Percentiles rank a stretch among this genome's conserved stretches.
Conservation (phyloP, 2,888 invertebrate species). For the Malacosoma neustria region DNA sequence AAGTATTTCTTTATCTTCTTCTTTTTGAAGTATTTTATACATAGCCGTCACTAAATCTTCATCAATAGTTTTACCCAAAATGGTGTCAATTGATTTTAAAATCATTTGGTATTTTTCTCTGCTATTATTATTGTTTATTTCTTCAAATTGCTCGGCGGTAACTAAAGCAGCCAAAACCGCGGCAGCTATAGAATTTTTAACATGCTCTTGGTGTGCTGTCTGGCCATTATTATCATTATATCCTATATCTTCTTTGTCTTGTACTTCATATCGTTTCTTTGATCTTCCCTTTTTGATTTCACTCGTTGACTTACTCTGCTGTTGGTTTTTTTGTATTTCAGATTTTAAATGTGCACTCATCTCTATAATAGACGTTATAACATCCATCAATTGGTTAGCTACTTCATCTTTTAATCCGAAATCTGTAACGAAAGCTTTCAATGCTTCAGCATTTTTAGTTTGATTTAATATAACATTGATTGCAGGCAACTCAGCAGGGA, state of each 20-base stretch:
- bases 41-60: constrained; percentile 63
- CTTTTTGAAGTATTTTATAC: constrained; percentile 63
- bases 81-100: constrained; percentile 66
- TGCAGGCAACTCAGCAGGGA: constrained; percentile 75
- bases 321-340: constrained; percentile 44
- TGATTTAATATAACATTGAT: constrained; percentile 74
- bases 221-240: constrained; percentile 32
- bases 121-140: constrained; percentile 62
- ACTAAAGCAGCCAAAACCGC: constrained; percentile 68
- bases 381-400: constrained; percentile 68
- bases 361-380: constrained; percentile 66
- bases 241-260: constrained; percentile 26
- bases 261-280: constrained; percentile 36
- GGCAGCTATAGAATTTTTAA: constrained; percentile 70
- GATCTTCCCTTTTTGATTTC: constrained; percentile 41
- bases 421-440: constrained; percentile 65
- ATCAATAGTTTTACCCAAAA: constrained; percentile 63
- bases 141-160: constrained; percentile 66
- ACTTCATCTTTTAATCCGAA: constrained; percentile 67
- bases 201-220: constrained; percentile 59
- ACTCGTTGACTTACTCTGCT: constrained; percentile 25
- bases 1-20: constrained; percentile 62
- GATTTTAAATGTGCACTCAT: constrained; percentile 66
- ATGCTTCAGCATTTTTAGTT: constrained; percentile 61
- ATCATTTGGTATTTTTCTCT: constrained; percentile 67